These are phyloP conservation scores for Tetramorium alpestre DNA, from an alignment of 1,140 invertebrate species.

Conservation along the genomic window DNA sequence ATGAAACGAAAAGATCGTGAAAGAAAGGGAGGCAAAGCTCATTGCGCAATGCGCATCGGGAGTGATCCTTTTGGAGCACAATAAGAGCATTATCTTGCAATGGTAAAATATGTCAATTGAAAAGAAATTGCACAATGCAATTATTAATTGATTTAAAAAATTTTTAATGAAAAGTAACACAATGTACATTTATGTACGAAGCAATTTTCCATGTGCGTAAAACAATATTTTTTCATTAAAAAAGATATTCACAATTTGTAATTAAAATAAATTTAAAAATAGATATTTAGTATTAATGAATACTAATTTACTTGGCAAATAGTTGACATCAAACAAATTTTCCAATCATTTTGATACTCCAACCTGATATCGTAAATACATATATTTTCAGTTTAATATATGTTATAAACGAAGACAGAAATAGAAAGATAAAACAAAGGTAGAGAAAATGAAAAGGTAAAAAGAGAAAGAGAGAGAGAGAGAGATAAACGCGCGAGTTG, in stretches of 20 bases:
- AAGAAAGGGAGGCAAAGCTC: not conserved
- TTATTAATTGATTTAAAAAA: not conserved
- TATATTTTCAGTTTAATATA: not conserved
- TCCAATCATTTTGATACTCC: not conserved
- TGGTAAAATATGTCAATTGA: not conserved
- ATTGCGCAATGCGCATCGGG: not conserved
- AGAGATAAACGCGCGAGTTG: slow-evolving; percentile 15
- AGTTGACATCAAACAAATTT: not conserved
- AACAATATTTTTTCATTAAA: not conserved
- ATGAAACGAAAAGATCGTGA: not conserved
- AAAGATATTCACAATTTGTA: not conserved
- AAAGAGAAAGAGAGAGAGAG: slow-evolving; percentile 5
- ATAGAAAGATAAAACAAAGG: not conserved
- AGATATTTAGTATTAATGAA: not conserved
- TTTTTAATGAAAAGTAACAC: not conserved
- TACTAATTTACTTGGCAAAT: not conserved
- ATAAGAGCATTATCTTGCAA: slow-evolving; percentile 3
- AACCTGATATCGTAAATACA: not conserved
- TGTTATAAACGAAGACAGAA: not conserved
- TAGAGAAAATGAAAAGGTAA: not conserved
- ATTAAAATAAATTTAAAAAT: not conserved
- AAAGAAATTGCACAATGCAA: not conserved
- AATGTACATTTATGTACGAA: not conserved
- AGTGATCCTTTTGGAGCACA: not conserved
- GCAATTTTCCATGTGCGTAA: not conserved